Conservation (phyloP, 1,140 invertebrate species). For the Pseudomyrmex flavicornis region DNA sequence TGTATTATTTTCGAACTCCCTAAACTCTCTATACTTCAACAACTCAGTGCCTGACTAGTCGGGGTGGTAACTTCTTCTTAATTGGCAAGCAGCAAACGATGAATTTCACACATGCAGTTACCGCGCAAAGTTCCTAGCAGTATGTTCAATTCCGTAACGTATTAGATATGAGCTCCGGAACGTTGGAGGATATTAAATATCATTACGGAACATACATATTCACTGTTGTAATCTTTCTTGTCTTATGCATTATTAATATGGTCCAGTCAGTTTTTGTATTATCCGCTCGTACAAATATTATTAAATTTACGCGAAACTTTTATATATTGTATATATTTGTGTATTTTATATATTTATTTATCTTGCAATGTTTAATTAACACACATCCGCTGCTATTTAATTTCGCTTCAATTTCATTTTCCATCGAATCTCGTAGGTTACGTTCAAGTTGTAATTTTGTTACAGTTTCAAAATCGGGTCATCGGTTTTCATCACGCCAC, state of each 20-base stretch:
- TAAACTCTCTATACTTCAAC: not conserved
- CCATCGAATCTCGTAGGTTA: not conserved
- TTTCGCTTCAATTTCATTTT: conserved; percentile 11
- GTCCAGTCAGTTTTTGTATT: not conserved
- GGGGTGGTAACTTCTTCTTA: not conserved
- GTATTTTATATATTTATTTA: not conserved
- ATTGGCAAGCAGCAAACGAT: not conserved
- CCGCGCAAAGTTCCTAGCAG: not conserved
- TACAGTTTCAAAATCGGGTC: conserved; percentile 7
- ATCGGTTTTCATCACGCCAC: not conserved
- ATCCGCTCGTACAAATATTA: not conserved
- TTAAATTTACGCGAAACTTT: conserved; percentile 6
- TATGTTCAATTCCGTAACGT: not conserved
- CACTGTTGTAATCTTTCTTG: conserved; percentile 13
- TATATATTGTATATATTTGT: not conserved
- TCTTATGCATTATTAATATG: conserved; percentile 15
- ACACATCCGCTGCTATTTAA: not conserved
- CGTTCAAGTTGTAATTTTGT: conserved; percentile 9
- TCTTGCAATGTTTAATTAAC: conserved; percentile 13
- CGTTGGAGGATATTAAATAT: conserved; percentile 8
- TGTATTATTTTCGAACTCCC: not conserved
- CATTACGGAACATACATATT: conserved; percentile 9
- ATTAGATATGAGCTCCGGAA: not conserved
- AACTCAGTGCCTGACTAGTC: not conserved
- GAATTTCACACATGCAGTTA: conserved; percentile 7